Percentiles rank a stretch among this genome's conserved stretches.
These are phyloP conservation scores for Kradibia gibbosae DNA, from an alignment of 1,140 invertebrate species.

Conservation along the genomic window DNA sequence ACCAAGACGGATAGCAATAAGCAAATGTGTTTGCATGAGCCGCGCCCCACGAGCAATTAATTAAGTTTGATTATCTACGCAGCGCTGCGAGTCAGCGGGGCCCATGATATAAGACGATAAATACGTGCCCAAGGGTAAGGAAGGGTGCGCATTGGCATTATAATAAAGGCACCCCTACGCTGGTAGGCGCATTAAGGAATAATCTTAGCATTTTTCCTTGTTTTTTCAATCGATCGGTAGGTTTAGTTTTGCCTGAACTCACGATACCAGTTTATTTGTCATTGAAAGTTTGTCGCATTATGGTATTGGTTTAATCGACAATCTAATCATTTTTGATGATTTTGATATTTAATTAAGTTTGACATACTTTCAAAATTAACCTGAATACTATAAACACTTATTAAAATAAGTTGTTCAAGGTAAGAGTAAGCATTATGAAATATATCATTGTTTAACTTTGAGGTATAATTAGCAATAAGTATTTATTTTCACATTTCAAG, in stretches of 20 bases:
- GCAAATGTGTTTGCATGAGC: slow-evolving; percentile 70
- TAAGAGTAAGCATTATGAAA: neutral
- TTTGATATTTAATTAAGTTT: neutral
- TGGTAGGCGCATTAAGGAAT: neutral
- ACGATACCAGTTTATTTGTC: neutral
- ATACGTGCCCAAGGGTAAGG: neutral
- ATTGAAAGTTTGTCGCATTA: neutral
- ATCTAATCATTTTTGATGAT: slow-evolving; percentile 2
- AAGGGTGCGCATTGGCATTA: neutral
- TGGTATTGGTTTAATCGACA: neutral
- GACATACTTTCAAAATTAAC: neutral
- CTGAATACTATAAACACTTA: neutral
- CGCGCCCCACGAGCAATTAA: slow-evolving; percentile 67
- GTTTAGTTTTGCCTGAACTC: neutral
- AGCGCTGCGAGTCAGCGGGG: slow-evolving; percentile 52
- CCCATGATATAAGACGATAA: slow-evolving; percentile 4
- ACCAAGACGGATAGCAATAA: slow-evolving; percentile 69
- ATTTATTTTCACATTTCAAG: neutral
- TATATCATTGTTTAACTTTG: neutral
- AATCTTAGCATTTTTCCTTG: neutral
- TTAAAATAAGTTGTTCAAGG: neutral
- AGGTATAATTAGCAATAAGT: neutral
- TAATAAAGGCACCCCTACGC: neutral
- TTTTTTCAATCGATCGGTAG: slow-evolving; percentile 1
- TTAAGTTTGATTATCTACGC: slow-evolving; percentile 71